Evolutionary conservation across 1,140 invertebrate genomes (phyloP), one percentile per base, ranked within the genome.

Genomic region (Hormaphis cornu): DNA sequence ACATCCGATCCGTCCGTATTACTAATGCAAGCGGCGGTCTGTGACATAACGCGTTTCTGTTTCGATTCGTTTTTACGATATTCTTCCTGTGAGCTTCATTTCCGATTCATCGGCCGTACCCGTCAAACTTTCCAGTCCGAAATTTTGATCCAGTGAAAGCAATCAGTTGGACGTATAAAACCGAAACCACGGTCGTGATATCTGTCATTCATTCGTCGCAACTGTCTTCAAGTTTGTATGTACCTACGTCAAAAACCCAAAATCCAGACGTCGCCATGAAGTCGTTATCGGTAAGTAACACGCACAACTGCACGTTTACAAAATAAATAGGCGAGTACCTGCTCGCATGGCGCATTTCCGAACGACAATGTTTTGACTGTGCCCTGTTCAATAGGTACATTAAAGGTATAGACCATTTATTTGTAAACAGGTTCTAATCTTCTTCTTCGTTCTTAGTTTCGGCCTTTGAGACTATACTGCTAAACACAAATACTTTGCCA

Each of bases 121-220:
- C n/a, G 26, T 6, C 5, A 7, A 48, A 66, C 59, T 66, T 66
- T 66, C 58, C 42, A 66, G 59, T 48, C 42, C 40, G 28, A 66
- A 66, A 66, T 48, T 33, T 16, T 22, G 48, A 66, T 44, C 14
- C n/a, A 66, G 59, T 30, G 59, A 66, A 66, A 66, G 59, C 59
- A 66, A 61, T 61, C 58, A 18, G 22, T 46, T 6, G 44, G 44
- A 33, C 54, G n/a, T 66, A 66, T 66, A 66, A 66, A 66, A 66
- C 59, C 7, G 59, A 50, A 48, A 35, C n/a, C 10, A 14, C 40
- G 6, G 24, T 1, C 2, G 59, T 48, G n/a, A n/a, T n/a, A n/a
- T 28, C n/a, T 28, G 18, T 33, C 42, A 46, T 28, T 33, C 59
- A 66, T 66, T 66, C 59, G 18, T 22, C 20, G 14, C 8, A 9